A percentile compares a stretch with the other conserved stretches of the same genome.
Evolutionary conservation across 2,113 vertebrate species (phyloP).

Genomic region (Malurus melanocephalus): DNA sequence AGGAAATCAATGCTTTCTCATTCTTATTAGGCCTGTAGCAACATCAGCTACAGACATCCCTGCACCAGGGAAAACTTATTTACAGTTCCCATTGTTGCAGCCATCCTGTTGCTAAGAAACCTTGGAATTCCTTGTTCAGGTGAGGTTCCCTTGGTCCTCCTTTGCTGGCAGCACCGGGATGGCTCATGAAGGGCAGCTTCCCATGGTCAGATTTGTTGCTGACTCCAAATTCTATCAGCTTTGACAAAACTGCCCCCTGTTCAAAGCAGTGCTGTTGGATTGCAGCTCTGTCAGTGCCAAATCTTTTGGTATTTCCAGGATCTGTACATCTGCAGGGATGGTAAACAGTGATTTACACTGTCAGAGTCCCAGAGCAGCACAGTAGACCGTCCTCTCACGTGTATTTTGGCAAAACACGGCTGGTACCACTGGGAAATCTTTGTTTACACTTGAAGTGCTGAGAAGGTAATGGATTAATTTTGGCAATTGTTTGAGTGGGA

Average conservation of each 20-base stretch:
- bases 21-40: conserved; percentile 20
- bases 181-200: not conserved
- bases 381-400: not conserved
- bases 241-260: not conserved
- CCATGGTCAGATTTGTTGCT: not conserved
- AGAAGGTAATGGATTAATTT: not conserved
- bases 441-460: not conserved
- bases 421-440: not conserved
- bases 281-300: not conserved
- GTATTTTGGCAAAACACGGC: not conserved
- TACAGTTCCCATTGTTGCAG: not conserved
- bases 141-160: not conserved
- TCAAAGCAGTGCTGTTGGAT: not conserved
- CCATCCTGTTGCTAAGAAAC: not conserved
- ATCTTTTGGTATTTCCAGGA: not conserved
- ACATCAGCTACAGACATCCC: not conserved
- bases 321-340: not conserved
- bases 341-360: not conserved
- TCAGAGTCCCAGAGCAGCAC: not conserved
- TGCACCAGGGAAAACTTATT: not conserved
- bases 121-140: not conserved
- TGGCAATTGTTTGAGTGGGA: not conserved
- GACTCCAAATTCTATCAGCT: not conserved
- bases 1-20: conserved; percentile 39
- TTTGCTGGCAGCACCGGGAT: not conserved